Conservation (phyloP, 1,140 invertebrate species). For the Cheumatopsyche charites region DNA sequence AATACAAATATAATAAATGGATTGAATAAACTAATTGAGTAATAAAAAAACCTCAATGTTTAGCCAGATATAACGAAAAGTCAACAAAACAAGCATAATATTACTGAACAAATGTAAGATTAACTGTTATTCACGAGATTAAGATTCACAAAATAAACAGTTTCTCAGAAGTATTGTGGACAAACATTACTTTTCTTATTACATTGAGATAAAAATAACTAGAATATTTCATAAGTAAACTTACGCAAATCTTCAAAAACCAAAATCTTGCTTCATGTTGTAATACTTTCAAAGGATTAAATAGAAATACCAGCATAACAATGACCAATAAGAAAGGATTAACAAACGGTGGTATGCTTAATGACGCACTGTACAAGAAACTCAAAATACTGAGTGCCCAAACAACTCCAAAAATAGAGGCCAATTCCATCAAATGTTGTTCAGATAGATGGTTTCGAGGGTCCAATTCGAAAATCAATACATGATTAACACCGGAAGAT, state of each 20-base stretch:
- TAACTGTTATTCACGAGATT: too few relatives aligned
- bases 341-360: slow-evolving; percentile 90
- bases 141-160: too few relatives aligned
- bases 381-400: slow-evolving; percentile 88
- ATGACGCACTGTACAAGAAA: slow-evolving; percentile 78
- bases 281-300: slow-evolving; percentile 94
- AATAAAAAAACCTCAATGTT: slow-evolving; percentile 8
- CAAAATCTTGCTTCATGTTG: slow-evolving; percentile 89
- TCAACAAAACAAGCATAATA: too few relatives aligned
- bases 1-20: too few relatives aligned
- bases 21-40: too few relatives aligned
- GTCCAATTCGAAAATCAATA: slow-evolving; percentile 98
- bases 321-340: slow-evolving; percentile 87
- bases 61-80: not conserved
- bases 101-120: too few relatives aligned
- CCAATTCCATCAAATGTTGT: slow-evolving; percentile 96
- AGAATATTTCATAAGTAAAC: too few relatives aligned
- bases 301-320: slow-evolving; percentile 86
- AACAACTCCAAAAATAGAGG: slow-evolving; percentile 92
- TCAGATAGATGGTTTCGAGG: slow-evolving; percentile 96
- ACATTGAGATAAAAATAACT: too few relatives aligned
- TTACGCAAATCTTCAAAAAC: slow-evolving; percentile 78
- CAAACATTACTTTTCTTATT: too few relatives aligned
- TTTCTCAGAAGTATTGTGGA: too few relatives aligned
- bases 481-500: slow-evolving; percentile 98